Evolutionary conservation across 2,113 vertebrate genomes (phyloP), one percentile per base, ranked within the genome.

Genomic region (Larimichthys crocea): DNA sequence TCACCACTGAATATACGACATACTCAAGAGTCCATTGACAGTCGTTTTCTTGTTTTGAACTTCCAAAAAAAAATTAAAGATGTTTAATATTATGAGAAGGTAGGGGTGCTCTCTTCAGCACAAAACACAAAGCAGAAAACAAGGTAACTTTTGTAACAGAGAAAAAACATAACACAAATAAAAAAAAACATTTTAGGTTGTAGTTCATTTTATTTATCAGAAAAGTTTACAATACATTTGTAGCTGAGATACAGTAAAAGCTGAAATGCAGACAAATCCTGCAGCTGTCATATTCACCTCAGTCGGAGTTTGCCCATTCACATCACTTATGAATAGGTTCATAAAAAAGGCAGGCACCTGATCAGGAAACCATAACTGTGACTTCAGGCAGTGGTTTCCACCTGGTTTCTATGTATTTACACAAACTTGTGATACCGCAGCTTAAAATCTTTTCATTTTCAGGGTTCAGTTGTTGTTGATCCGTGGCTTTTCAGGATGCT

Each of bases 391-490:
- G 24, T 9, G 31, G 3, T 59, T 69, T 71, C 4, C 7, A 46
- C 20, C 35, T 52, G 24, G 2, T 57, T 9, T 29, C 49, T 35
- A 26, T 52, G 29, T 48, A 62, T 78, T 64, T 79, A 24, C 57
- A 17, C 53, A 75, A 81, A 53, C 66, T 0, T 65, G 35, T 44
- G 19, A 75, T 63, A 29, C 10, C 3, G 6, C 20, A 44, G 12
- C 40, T 66, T 5, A 17, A 20, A 31, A 26, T 49, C 26, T 22
- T 42, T 48, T 31, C 48, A n/a, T 6, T 35, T 2, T 68, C 17
- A 0, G 48, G 22, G 15, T 50, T 92, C 74, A 92, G 79, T 63
- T 86, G 82, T 70, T 83, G 74, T 84, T 85, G 40, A 83, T 70
- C 46, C 76, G 77, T 10, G 75, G 62, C 59, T 68, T 78, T 44